Evolutionary conservation across 1,140 invertebrate species (phyloP).

Genomic region (Eurosta solidaginis): DNA sequence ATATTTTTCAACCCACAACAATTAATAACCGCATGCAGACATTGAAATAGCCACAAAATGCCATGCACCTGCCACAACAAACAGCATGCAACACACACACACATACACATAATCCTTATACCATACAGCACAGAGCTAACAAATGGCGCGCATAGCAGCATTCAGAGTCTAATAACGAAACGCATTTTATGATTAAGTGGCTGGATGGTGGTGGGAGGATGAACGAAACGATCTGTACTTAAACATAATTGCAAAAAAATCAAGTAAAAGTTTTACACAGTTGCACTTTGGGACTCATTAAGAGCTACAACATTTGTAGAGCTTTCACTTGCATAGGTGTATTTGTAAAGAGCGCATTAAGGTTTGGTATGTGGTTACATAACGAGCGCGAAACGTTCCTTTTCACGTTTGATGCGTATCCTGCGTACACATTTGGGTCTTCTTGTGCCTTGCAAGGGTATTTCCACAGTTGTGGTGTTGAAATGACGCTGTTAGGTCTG

Average conservation of each 20-base stretch:
- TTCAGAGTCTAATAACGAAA: too few species aligned
- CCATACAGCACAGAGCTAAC: not conserved
- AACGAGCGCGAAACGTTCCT: too few species aligned
- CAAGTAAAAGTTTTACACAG: not conserved
- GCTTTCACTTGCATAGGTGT: too few species aligned
- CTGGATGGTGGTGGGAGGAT: not conserved
- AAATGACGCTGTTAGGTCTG: not conserved
- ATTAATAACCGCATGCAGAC: not conserved
- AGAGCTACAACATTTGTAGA: too few species aligned
- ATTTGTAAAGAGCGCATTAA: too few species aligned
- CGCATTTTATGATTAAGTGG: not conserved
- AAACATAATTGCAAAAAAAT: not conserved
- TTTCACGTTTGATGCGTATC: too few species aligned
- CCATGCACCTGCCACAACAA: constrained; percentile 5
- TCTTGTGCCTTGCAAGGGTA: too few species aligned
- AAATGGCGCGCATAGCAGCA: not conserved
- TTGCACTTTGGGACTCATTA: too few species aligned
- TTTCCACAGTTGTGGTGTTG: too few species aligned
- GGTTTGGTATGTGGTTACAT: too few species aligned
- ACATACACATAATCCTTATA: not conserved
- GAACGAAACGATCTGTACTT: not conserved
- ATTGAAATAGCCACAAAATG: not conserved
- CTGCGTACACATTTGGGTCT: too few species aligned
- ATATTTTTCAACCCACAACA: not conserved
- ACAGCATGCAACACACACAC: not conserved